These are phyloP conservation scores for Mastomys coucha DNA, from an alignment of 2,113 vertebrate genomes.

Conservation along the genomic window DNA sequence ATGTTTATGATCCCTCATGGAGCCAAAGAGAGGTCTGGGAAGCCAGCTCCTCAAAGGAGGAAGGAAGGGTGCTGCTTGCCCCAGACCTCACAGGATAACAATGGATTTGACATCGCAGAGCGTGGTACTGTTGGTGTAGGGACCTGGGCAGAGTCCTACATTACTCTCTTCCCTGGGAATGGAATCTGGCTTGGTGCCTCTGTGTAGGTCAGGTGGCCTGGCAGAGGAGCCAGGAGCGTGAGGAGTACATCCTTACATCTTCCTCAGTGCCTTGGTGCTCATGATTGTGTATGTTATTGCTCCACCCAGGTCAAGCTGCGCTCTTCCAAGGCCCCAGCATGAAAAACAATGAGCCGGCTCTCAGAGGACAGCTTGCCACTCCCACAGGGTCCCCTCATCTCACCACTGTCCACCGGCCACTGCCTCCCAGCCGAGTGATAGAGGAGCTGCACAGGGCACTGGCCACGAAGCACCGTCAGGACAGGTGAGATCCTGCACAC, in stretches of 20 bases:
- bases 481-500: conserved; percentile 88
- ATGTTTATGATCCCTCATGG: not conserved
- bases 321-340: conserved; percentile 87
- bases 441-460: conserved; percentile 97
- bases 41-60: accelerated
- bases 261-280: conserved; percentile 84
- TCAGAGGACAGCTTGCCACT: conserved; percentile 91
- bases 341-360: conserved; percentile 84
- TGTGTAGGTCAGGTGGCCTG: accelerated
- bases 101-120: accelerated
- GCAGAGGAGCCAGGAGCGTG: accelerated
- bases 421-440: conserved; percentile 97
- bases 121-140: accelerated
- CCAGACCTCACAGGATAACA: too few relatives aligned
- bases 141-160: accelerated
- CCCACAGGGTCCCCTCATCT: conserved; percentile 95
- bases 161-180: not conserved
- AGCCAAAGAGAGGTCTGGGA: not conserved
- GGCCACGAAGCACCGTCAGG: conserved; percentile 97
- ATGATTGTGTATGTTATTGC: conserved; percentile 84
- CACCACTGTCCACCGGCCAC: conserved; percentile 90
- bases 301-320: conserved; percentile 87
- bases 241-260: not conserved
- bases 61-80: not conserved
- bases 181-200: not conserved